Percentiles rank a stretch among this genome's conserved stretches.
phyloP scores from a whole-genome alignment of 2,113 vertebrate genomes.

The Crypturellus undulatus region DNA sequence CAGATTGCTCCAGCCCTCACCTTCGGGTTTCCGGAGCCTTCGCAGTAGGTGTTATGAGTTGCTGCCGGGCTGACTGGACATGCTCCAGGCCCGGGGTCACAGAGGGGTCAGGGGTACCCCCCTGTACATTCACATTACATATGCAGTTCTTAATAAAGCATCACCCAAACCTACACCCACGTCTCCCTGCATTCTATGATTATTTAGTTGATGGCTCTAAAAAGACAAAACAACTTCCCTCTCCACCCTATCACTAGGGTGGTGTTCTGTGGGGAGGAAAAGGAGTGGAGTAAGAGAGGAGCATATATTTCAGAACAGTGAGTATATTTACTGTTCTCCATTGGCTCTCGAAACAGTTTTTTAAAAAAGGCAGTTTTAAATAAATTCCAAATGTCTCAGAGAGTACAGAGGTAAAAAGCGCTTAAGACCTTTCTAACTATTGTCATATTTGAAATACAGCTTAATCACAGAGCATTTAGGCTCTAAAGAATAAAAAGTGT shows the following conservation, averaged over 20 bases:
- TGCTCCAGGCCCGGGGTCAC: no score
- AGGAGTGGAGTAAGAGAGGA: not conserved
- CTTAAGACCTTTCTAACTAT: not conserved
- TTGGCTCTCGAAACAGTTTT: not conserved
- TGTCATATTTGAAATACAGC: not conserved
- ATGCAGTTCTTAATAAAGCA: no score
- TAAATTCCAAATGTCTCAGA: not conserved
- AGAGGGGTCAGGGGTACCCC: no score
- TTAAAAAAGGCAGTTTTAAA: not conserved
- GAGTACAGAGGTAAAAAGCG: not conserved
- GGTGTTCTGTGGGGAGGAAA: not conserved
- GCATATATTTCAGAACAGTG: rapidly evolving
- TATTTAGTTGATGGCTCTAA: not conserved
- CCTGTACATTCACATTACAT: no score
- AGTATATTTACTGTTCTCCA: not conserved
- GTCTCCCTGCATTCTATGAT: no score
- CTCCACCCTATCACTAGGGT: not conserved
- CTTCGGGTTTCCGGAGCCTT: no score
- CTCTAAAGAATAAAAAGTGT: not conserved
- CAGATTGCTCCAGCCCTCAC: no score
- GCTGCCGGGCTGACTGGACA: no score
- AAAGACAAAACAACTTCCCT: not conserved
- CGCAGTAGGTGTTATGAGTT: no score
- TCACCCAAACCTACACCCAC: no score
- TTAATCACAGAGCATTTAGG: not conserved